Evolutionary conservation across 2,797 vertebrate genomes (phyloP).

Genomic region (Sparus aurata): DNA sequence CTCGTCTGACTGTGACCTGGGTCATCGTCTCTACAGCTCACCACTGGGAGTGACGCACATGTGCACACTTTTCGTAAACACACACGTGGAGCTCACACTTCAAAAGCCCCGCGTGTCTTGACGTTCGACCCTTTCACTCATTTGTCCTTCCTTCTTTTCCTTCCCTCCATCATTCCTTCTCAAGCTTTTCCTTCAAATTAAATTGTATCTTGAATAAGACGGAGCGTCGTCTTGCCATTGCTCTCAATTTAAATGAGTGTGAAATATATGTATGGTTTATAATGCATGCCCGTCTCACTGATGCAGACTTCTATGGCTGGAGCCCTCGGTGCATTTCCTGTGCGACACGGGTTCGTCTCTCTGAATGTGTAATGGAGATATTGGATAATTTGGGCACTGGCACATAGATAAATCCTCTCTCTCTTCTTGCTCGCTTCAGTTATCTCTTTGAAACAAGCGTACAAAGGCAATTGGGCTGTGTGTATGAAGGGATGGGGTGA

Average conservation of each 20-base stretch:
- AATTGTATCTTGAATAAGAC: conserved; percentile 27
- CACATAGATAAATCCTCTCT: conserved; percentile 77
- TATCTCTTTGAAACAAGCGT: conserved; percentile 79
- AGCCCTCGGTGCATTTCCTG: conserved; percentile 65
- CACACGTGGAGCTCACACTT: conserved; percentile 19
- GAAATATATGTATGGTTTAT: conserved; percentile 62
- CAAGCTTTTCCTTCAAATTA: conserved; percentile 10
- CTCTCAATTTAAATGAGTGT: conserved; percentile 53
- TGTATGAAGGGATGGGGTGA: background rate
- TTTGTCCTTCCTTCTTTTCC: conserved; percentile 7
- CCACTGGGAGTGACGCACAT: conserved; percentile 53
- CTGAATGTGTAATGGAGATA: conserved; percentile 78
- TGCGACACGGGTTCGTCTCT: conserved; percentile 63
- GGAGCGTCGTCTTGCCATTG: conserved; percentile 24
- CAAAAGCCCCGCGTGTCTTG: conserved; percentile 20
- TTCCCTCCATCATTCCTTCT: background rate
- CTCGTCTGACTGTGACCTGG: conserved; percentile 72
- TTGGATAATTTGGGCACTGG: conserved; percentile 81
- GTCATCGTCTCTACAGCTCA: conserved; percentile 69
- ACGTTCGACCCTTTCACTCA: background rate
- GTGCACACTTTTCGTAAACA: conserved; percentile 5
- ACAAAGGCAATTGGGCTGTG: conserved; percentile 66
- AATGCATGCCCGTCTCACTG: conserved; percentile 44
- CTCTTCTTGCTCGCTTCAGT: conserved; percentile 62
- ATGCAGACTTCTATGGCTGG: conserved; percentile 44